Conservation (phyloP, 2,113 vertebrate species). For the Pedionomus torquatus region DNA sequence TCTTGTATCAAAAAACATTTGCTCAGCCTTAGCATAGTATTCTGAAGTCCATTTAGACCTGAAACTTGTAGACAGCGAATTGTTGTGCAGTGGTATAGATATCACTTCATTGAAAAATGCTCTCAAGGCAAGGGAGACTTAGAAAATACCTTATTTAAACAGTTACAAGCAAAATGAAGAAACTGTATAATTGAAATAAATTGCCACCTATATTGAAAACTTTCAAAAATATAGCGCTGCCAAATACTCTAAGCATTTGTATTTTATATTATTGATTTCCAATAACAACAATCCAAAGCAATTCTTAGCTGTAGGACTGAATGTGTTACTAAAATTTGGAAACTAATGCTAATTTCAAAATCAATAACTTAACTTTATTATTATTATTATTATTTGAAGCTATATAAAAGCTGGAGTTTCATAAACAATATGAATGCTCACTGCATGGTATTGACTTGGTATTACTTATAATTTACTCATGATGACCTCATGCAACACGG, state of each 20-base stretch:
- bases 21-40: background rate
- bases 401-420: background rate
- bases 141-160: background rate
- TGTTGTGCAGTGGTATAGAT: background rate
- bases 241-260: background rate
- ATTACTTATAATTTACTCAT: background rate
- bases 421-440: background rate
- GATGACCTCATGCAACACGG: background rate
- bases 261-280: background rate
- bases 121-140: background rate
- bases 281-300: background rate
- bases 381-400: background rate
- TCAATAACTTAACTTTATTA: background rate
- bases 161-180: background rate
- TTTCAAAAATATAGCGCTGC: background rate
- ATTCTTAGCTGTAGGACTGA: background rate
- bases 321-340: background rate
- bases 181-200: background rate
- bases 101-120: background rate
- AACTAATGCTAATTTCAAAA: background rate
- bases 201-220: background rate
- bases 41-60: background rate
- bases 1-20: background rate
- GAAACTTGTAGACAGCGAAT: background rate
- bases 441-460: background rate